Conservation (phyloP, 2,888 invertebrate genomes). For the Crematogaster levior region DNA sequence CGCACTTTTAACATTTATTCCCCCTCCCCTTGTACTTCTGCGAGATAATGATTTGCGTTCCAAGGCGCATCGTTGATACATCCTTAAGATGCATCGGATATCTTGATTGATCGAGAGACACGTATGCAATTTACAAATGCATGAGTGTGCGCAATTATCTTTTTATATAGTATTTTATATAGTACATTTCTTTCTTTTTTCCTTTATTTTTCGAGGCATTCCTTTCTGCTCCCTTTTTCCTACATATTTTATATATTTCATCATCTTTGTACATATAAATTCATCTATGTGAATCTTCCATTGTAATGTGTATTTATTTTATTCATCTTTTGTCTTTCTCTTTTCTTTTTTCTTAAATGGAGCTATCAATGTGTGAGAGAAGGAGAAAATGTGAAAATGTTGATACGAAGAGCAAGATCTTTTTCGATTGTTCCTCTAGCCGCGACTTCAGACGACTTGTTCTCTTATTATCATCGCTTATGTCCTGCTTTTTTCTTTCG, state of each 20-base stretch:
- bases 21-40: neutral
- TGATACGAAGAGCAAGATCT: neutral
- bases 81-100: neutral
- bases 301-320: conserved; percentile 81
- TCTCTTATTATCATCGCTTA: conserved; percentile 12
- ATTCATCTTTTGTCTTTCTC: conserved; percentile 63
- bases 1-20: conserved; percentile 22
- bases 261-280: conserved; percentile 80
- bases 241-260: conserved; percentile 60
- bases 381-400: conserved; percentile 12
- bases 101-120: conserved; percentile 6
- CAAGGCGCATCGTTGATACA: neutral
- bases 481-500: neutral
- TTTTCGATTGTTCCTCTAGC: conserved; percentile 12
- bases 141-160: neutral
- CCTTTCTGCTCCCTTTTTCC: conserved; percentile 60
- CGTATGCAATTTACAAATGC: neutral
- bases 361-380: neutral
- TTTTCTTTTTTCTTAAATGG: neutral
- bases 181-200: neutral
- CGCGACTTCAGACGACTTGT: conserved; percentile 1
- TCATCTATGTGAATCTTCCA: conserved; percentile 79
- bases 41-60: conserved; percentile 2
- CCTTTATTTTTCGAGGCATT: conserved; percentile 30
- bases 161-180: conserved; percentile 22